A percentile compares a stretch with the other conserved stretches of the same genome.
phyloP scores from a whole-genome alignment of 2,113 vertebrate species.

The Catharus minimus region DNA sequence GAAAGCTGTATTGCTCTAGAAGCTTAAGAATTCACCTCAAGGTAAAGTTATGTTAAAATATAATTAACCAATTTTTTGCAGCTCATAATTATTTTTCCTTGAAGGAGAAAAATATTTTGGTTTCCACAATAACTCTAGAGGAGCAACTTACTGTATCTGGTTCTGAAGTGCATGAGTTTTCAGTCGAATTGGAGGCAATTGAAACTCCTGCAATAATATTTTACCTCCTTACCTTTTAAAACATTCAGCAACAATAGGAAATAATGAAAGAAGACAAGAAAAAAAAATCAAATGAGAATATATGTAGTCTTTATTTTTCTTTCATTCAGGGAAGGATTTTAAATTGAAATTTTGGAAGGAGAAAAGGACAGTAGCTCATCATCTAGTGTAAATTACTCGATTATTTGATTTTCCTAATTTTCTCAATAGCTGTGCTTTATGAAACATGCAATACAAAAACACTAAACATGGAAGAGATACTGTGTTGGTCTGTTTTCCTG shows the following conservation, averaged over 20 bases:
- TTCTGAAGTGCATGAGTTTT: slow-evolving; percentile 9
- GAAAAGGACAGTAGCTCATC: background rate
- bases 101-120: slow-evolving; percentile 40
- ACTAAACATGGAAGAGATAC: background rate
- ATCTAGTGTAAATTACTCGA: background rate
- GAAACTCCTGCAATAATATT: background rate
- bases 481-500: background rate
- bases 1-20: background rate
- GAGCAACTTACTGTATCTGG: background rate
- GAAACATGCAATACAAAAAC: background rate
- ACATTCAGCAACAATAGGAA: background rate
- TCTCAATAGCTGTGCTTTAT: background rate
- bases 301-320: background rate
- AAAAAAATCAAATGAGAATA: slow-evolving; percentile 6
- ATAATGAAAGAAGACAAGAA: background rate
- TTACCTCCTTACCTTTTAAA: slow-evolving; percentile 22
- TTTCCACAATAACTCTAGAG: slow-evolving; percentile 19
- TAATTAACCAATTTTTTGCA: slow-evolving; percentile 61
- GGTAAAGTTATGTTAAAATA: slow-evolving; percentile 57
- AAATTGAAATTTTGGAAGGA: background rate
- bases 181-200: background rate
- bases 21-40: slow-evolving; percentile 47
- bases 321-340: background rate
- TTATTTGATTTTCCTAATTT: slow-evolving; percentile 5
- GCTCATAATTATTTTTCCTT: slow-evolving; percentile 48